Evolutionary conservation across 2,888 invertebrate genomes (phyloP), one percentile per base, ranked within the genome.

Genomic region (Cylloceria caligata): DNA sequence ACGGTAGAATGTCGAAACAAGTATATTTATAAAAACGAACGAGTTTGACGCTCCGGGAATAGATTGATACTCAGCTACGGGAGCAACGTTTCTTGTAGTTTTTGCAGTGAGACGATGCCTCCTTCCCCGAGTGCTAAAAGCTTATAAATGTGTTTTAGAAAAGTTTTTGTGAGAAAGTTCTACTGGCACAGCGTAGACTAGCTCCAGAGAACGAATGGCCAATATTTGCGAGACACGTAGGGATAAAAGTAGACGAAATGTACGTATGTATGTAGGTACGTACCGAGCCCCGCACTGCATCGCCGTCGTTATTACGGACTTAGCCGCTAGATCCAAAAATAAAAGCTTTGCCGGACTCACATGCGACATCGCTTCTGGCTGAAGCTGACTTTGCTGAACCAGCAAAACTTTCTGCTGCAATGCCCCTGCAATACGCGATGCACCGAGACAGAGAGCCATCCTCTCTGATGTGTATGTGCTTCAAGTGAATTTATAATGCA

Each of bases 321-420:
- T 85, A 81, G 52, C 73, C 72, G 68, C 9, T 75, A 76, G 74
- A 78, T 78, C 55, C 83, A 71, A 83, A 83, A 81, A 83, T 83
- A 83, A 84, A 81, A 75, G 80, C 57, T 45, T 3, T 13, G 42
- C 76, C 34, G 65, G 65, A 64, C 64, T 75, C 73, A 42, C 68
- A 71, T 64, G 71, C 34, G 60, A 27, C 45, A 49, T 27, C 27
- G 68, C 77, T 49, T 71, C 60, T 79, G 72, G 67, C 78, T 78
- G 69, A 73, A 21, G 64, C 36, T 64, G 72, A 21, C 30, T 62
- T 77, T 27, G 73, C 86, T 86, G 83, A 82, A 86, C 86, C 88
- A 87, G 87, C 86, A 74, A 86, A 88, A 88, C 85, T 88, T 88
- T 86, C 81, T 82, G 75, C 85, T 86, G 85, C 87, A 85, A 87